Evolutionary conservation across 2,888 invertebrate species (phyloP), one percentile per base, ranked within the genome.

Genomic region (Drosophila greeni): DNA sequence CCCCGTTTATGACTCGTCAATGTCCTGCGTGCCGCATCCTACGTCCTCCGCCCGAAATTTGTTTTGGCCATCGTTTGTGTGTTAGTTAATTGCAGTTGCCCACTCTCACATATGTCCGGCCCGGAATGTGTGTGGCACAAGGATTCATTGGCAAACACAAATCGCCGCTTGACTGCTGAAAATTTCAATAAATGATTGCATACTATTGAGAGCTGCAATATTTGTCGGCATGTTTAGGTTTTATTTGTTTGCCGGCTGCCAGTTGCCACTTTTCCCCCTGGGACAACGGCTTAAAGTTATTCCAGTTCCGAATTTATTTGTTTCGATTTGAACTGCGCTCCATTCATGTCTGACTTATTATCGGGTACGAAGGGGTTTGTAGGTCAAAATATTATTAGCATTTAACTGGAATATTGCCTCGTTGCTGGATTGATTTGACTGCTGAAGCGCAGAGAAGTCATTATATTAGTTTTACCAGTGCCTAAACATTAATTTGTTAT

Each of bases 151-250:
- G 51, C 20, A 36, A 29, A 57, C 29, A 53, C 36, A 36, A 57
- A 42, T 47, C 31, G 47, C 40, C 59, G 42, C 24, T 61, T 58
- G 55, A 66, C 31, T 52, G 47, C 48, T 36, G 37, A 49, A 54
- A 70, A 60, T 66, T 71, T 66, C 64, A 60, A 71, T 68, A 76
- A 71, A 65, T 55, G 53, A 59, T 79, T 82, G 66, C 67, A 62
- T 79, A 70, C 54, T 82, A 76, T 68, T 52, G 58, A 64, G 65
- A 60, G 47, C 56, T 57, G 56, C 67, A 66, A 74, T 71, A 73
- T 73, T 60, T 68, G 51, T 37, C 39, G 43, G 20, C 31, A 36
- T 53, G 48, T 45, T 52, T 47, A 51, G 42, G 20, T 54, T 51
- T 51, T 60, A 47, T 53, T 47, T 67, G 37, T 39, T 29, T 47